These are phyloP conservation scores for Zeuzera pyrina DNA, from an alignment of 2,888 invertebrate genomes.

Conservation along the genomic window DNA sequence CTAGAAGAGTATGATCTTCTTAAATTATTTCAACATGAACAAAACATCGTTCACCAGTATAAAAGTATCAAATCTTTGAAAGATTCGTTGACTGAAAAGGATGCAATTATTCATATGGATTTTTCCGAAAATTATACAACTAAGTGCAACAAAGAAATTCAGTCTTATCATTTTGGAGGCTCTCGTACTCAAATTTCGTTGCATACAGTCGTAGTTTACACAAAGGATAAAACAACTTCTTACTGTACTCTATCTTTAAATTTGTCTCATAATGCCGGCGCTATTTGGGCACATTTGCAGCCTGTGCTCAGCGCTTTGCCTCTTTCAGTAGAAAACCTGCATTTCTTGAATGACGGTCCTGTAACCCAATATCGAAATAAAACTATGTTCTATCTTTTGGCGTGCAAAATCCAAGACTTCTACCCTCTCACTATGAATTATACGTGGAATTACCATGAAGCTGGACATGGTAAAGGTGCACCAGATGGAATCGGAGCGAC, in stretches of 20 bases:
- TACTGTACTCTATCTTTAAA: constrained; percentile 26
- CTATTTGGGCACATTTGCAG: constrained; percentile 34
- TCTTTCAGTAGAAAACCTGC: constrained; percentile 16
- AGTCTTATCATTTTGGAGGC: constrained; percentile 34
- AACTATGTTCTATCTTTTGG: constrained; percentile 31
- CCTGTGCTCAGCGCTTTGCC: constrained; percentile 21
- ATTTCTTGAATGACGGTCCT: constrained; percentile 36
- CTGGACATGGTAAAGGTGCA: constrained; percentile 28
- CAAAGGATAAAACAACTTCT: constrained; percentile 10
- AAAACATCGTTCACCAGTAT: constrained; percentile 17
- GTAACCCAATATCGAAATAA: constrained; percentile 25
- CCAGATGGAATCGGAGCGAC: constrained; percentile 26
- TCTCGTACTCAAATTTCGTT: constrained; percentile 27
- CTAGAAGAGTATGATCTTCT: constrained; percentile 19
- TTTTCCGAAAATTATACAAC: constrained; percentile 29
- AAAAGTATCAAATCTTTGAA: constrained; percentile 11
- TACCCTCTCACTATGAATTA: too few species aligned
- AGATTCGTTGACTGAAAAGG: constrained; percentile 10
- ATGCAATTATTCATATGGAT: constrained; percentile 16
- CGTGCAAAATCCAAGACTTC: too few species aligned
- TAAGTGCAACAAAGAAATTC: constrained; percentile 24
- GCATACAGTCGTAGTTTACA: constrained; percentile 35
- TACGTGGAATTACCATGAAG: constrained; percentile 15
- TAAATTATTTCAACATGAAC: constrained; percentile 14
- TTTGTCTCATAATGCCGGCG: constrained; percentile 26